Evolutionary conservation across 2,888 invertebrate species (phyloP), one percentile per base, ranked within the genome.

Genomic region (Hoplodrina ambigua): DNA sequence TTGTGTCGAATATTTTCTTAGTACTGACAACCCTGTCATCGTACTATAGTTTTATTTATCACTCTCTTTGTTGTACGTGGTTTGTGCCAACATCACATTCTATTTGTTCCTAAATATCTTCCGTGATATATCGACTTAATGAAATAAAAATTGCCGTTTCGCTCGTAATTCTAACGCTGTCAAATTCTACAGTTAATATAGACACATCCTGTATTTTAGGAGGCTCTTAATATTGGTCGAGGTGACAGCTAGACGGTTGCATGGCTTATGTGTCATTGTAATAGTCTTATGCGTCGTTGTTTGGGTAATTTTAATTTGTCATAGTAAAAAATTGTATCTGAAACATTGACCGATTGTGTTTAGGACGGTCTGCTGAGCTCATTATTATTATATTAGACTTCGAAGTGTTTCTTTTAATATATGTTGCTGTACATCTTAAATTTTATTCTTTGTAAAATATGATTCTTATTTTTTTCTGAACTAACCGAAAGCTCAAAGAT

Each of bases 41-140:
- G 74, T 72, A 82, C 78, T 84, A 88, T 90, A 88, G 91, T 91
- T 89, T 90, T 88, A 87, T 91, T 88, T 89, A 89, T 88, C 88
- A 83, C 80, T 83, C 72, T 78, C 92, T 93, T 92, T 94, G 93
- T 93, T 88, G 86, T 87, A 83, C 77, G 69, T 63, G 81, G 86
- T 82, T 84, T 75, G 87, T 92, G 92, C 91, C 93, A 93, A 92
- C 90, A 88, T 81, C 81, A 81, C 75, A 79, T 82, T 87, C 89
- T 90, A 91, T 92, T 91, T 92, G 89, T 89, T 86, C 80, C 77
- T 82, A 71, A 86, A 88, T 88, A 88, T 84, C 85, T 85, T 77
- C 64, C 68, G 75, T 88, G 86, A 89, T 87, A 85, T 86, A 90
- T 87, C 70, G 78, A 81, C 80, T 71, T 72, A 82, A 73, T 86